A percentile compares a stretch with the other conserved stretches of the same genome.
Evolutionary conservation across 2,888 invertebrate species (phyloP).

Genomic region (Junonia oenone): DNA sequence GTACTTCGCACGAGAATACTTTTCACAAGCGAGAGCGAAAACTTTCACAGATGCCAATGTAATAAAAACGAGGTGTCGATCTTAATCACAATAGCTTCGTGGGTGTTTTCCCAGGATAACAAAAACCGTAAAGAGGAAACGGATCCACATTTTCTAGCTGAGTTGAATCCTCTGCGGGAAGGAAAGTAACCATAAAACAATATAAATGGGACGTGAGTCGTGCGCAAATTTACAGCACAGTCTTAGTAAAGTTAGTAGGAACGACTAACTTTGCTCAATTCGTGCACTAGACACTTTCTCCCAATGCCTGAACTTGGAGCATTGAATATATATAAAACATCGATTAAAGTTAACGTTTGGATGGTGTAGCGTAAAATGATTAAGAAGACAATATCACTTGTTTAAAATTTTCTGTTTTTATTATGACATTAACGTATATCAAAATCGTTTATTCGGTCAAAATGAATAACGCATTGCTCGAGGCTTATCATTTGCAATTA

Average conservation of each 20-base stretch:
- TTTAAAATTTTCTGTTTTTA: too few species aligned
- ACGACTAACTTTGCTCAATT: conserved; percentile 51
- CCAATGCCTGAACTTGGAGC: conserved; percentile 6
- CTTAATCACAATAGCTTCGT: conserved; percentile 24
- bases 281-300: conserved; percentile 39
- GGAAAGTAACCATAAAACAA: conserved; percentile 70
- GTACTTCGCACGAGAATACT: not conserved
- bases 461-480: too few species aligned
- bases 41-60: conserved; percentile 4
- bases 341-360: conserved; percentile 12
- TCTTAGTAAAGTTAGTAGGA: conserved; percentile 31
- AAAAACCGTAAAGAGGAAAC: conserved; percentile 48
- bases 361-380: conserved; percentile 26
- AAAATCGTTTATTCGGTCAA: too few species aligned
- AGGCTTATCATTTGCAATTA: not conserved
- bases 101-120: conserved; percentile 37
- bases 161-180: conserved; percentile 48
- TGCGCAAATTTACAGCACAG: conserved; percentile 37
- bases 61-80: conserved; percentile 23
- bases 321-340: conserved; percentile 41
- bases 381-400: not conserved
- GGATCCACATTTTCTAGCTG: conserved; percentile 53
- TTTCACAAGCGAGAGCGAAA: not conserved
- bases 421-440: too few species aligned
- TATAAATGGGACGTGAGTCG: conserved; percentile 66